Conservation (phyloP, 2,888 invertebrate genomes). For the Diogma glabrata region DNA sequence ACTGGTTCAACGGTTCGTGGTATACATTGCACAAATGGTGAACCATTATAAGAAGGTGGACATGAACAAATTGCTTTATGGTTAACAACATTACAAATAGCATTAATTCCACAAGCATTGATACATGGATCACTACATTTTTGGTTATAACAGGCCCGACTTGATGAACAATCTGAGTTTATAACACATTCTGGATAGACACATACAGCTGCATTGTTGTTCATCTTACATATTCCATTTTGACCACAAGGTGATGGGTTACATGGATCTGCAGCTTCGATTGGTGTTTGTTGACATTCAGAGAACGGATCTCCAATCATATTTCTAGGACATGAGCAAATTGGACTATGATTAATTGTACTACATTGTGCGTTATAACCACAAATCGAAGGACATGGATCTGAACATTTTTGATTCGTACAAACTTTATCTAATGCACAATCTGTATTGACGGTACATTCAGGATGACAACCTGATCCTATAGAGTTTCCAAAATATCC, state of each 20-base stretch:
- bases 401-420: conserved; percentile 63
- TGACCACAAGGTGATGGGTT: conserved; percentile 72
- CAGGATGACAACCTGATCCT: conserved; percentile 62
- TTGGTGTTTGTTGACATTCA: conserved; percentile 43
- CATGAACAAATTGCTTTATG: conserved; percentile 77
- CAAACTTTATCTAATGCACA: conserved; percentile 65
- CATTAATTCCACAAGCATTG: conserved; percentile 72
- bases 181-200: conserved; percentile 78
- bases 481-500: conserved; percentile 60
- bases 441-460: conserved; percentile 72
- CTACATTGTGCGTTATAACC: conserved; percentile 66
- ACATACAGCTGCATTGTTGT: conserved; percentile 59
- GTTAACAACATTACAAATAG: conserved; percentile 65
- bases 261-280: conserved; percentile 55
- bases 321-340: conserved; percentile 64
- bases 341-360: conserved; percentile 73
- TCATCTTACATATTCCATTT: conserved; percentile 67
- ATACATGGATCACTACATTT: conserved; percentile 76
- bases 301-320: conserved; percentile 73
- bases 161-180: conserved; percentile 76
- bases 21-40: conserved; percentile 62
- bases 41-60: conserved; percentile 64
- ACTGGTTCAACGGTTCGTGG: conserved; percentile 40
- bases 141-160: conserved; percentile 68
- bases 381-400: conserved; percentile 71